Conservation (phyloP, 2,113 vertebrate species). For the Globicephala melas region DNA sequence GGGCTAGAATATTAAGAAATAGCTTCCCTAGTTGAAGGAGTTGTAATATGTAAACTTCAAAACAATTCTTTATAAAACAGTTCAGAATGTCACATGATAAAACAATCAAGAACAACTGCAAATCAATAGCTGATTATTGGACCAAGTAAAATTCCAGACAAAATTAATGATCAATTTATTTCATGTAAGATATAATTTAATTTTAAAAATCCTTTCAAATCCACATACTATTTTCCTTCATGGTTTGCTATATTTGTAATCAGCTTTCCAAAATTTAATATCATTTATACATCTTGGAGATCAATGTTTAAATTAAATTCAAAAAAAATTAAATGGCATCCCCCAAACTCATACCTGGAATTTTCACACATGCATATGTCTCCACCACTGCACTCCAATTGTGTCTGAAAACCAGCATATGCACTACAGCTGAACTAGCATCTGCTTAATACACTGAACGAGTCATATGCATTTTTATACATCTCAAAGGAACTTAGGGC, state of each 20-base stretch:
- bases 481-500: background rate
- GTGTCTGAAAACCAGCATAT: background rate
- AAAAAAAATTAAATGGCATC: background rate
- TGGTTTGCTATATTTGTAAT: background rate
- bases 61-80: background rate
- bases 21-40: background rate
- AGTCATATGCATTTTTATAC: background rate
- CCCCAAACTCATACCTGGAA: background rate
- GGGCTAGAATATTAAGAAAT: slow-evolving; percentile 9
- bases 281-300: background rate
- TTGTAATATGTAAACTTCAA: background rate
- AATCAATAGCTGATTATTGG: background rate
- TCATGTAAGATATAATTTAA: background rate
- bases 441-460: background rate
- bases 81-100: background rate
- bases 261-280: background rate
- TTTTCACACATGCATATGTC: background rate
- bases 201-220: background rate
- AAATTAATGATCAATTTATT: background rate
- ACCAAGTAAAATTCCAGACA: background rate
- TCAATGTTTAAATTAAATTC: background rate
- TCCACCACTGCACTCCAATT: background rate
- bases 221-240: background rate
- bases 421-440: background rate
- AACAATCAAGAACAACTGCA: background rate